Conservation (phyloP, 2,797 vertebrate species). For the Oophaga sylvatica region DNA sequence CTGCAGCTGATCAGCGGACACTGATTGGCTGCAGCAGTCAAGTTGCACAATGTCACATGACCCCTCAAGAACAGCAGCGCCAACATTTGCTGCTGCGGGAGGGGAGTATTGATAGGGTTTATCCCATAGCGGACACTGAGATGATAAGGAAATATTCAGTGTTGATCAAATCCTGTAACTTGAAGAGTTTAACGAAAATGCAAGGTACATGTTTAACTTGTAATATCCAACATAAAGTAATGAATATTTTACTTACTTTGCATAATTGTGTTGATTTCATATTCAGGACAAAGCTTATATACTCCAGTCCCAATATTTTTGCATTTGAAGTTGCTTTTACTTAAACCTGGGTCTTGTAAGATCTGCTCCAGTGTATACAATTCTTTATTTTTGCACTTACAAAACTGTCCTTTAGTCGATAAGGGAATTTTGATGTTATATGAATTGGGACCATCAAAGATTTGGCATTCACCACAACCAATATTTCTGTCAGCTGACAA, state of each 20-base stretch:
- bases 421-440: conserved; percentile 71
- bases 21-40: too few species aligned
- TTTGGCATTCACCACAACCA: conserved; percentile 70
- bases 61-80: too few species aligned
- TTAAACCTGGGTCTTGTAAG: conserved; percentile 68
- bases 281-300: conserved; percentile 77
- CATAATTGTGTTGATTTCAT: conserved; percentile 84
- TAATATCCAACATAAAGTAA: not conserved
- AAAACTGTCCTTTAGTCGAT: conserved; percentile 72
- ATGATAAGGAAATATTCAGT: too few species aligned
- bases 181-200: too few species aligned
- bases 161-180: too few species aligned
- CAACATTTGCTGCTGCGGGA: too few species aligned
- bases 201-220: not conserved
- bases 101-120: too few species aligned
- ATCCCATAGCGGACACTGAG: too few species aligned
- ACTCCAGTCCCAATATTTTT: conserved; percentile 38
- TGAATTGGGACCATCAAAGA: conserved; percentile 62
- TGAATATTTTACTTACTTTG: conserved; percentile 75
- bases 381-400: conserved; percentile 63
- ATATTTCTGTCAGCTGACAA: conserved; percentile 66
- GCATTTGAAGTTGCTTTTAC: conserved; percentile 70
- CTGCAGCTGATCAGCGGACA: too few species aligned
- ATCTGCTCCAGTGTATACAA: conserved; percentile 76
- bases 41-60: too few species aligned